phyloP scores from a whole-genome alignment of 2,888 invertebrate species.

The Lacanobia oleracea region DNA sequence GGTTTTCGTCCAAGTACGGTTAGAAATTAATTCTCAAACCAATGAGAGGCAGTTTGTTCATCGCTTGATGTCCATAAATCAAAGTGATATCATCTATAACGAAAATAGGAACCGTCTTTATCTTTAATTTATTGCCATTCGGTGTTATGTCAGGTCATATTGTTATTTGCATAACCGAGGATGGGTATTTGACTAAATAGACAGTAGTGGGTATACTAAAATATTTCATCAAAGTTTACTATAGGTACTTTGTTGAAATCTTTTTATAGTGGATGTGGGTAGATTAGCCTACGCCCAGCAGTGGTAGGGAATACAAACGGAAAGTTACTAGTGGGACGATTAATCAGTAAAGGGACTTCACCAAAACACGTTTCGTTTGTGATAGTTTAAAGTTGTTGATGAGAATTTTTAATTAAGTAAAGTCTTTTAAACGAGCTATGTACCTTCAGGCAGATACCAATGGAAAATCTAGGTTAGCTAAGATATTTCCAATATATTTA shows the following conservation, averaged over 20 bases:
- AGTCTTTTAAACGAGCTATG: no score
- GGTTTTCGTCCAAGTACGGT: slow-evolving; percentile 31
- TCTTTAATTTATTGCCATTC: slow-evolving; percentile 56
- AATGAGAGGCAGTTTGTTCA: slow-evolving; percentile 50
- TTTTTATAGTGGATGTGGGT: neutral
- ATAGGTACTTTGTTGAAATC: neutral
- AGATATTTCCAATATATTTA: neutral
- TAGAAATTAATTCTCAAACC: slow-evolving; percentile 52
- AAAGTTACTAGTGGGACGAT: no score
- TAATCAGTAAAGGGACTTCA: no score
- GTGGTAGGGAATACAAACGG: no score
- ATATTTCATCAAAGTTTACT: neutral
- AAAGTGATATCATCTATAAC: slow-evolving; percentile 56
- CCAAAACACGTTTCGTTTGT: no score
- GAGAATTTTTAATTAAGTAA: no score
- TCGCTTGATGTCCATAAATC: slow-evolving; percentile 51
- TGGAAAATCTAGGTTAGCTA: neutral
- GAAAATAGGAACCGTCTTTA: slow-evolving; percentile 59
- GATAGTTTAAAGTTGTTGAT: no score
- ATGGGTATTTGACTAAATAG: neutral
- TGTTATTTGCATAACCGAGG: slow-evolving; percentile 39
- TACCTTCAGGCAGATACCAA: neutral
- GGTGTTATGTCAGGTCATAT: slow-evolving; percentile 31
- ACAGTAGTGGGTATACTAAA: neutral
- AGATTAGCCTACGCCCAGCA: neutral